Evolutionary conservation across 2,888 invertebrate genomes (phyloP).

Genomic region (Nebria brevicollis): DNA sequence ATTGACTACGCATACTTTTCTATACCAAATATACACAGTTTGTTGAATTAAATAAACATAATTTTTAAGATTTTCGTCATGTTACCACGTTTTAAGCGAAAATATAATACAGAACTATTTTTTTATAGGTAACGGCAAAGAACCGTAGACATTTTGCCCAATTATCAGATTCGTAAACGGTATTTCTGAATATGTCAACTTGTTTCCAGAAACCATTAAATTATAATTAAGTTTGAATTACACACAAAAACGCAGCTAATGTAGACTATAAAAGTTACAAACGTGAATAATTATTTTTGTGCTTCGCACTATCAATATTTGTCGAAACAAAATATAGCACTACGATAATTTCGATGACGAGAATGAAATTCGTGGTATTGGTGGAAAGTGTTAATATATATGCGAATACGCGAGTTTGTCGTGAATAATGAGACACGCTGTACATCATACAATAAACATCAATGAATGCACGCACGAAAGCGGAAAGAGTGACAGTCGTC

Average conservation of each 20-base stretch:
- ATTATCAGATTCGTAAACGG: background rate
- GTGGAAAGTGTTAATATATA: background rate
- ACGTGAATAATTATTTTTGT: background rate
- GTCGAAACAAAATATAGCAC: too few relatives aligned
- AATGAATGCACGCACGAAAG: conserved; percentile 30
- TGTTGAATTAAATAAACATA: background rate
- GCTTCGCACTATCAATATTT: background rate
- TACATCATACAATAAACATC: conserved; percentile 22
- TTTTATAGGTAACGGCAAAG: background rate
- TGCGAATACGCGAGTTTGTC: background rate
- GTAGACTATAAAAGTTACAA: background rate
- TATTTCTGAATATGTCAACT: background rate
- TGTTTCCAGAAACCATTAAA: background rate
- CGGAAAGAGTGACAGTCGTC: conserved; percentile 29
- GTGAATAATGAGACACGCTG: conserved; percentile 16
- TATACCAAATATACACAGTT: too few relatives aligned
- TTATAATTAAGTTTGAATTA: background rate
- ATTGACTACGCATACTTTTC: background rate
- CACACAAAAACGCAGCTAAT: background rate
- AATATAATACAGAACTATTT: too few relatives aligned
- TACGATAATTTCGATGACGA: background rate
- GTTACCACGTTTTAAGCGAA: too few relatives aligned
- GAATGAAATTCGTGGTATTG: background rate
- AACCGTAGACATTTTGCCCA: background rate
- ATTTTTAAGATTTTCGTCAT: too few relatives aligned